A percentile compares a stretch with the other conserved stretches of the same genome.
Evolutionary conservation across 2,888 invertebrate genomes (phyloP).

Genomic region (Eristalis arbustorum): DNA sequence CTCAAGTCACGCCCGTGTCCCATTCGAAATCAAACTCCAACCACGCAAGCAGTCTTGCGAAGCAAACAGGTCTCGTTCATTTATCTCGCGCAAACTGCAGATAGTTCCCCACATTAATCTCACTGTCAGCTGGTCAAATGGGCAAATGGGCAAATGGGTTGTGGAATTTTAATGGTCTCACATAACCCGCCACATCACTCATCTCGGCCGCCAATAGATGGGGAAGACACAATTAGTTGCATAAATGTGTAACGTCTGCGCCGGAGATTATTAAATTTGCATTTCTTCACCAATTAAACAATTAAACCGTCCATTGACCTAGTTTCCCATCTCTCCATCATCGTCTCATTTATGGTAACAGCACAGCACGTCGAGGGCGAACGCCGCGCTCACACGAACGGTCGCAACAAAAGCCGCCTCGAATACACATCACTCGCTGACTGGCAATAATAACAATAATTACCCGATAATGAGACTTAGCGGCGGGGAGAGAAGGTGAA

Average conservation of each 20-base stretch:
- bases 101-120: background rate
- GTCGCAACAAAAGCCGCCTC: background rate
- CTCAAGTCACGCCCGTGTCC: background rate
- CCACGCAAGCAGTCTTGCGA: background rate
- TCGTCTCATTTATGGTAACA: background rate
- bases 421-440: background rate
- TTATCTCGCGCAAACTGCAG: background rate
- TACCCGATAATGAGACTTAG: slow-evolving; percentile 32
- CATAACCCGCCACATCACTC: slow-evolving; percentile 7
- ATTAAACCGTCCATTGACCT: slow-evolving; percentile 26
- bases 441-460: slow-evolving; percentile 22
- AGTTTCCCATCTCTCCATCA: slow-evolving; percentile 5
- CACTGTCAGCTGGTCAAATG: background rate
- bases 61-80: background rate
- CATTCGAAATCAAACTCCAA: no score
- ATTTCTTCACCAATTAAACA: slow-evolving; percentile 29
- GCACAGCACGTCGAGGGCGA: background rate
- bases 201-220: slow-evolving; percentile 21
- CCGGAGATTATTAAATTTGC: slow-evolving; percentile 11
- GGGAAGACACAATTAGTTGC: slow-evolving; percentile 23
- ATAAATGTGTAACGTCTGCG: slow-evolving; percentile 4
- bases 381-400: background rate
- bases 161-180: slow-evolving; percentile 10
- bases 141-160: background rate
- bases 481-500: background rate